Evolutionary conservation across 2,888 invertebrate species (phyloP).

Genomic region (Melinopterus prodromus): DNA sequence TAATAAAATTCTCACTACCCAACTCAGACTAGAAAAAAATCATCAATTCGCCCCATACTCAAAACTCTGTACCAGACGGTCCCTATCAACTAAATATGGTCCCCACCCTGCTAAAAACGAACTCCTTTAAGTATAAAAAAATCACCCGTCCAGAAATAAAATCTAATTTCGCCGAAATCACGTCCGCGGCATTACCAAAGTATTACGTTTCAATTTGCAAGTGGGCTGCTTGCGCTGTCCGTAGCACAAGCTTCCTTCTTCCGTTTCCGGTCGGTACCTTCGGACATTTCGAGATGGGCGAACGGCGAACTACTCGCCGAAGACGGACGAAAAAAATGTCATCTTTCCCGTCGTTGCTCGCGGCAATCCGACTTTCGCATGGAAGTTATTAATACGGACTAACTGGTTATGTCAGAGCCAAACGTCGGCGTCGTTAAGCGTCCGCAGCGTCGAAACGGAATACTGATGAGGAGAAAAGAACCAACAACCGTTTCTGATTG

Average conservation of each 20-base stretch:
- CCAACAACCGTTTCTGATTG: slow-evolving; percentile 55
- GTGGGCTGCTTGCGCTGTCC: slow-evolving; percentile 55
- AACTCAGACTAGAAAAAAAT: too few relatives aligned
- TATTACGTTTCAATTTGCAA: slow-evolving; percentile 57
- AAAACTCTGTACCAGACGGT: too few relatives aligned
- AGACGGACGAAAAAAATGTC: slow-evolving; percentile 59
- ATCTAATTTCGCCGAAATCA: slow-evolving; percentile 46
- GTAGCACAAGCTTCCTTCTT: slow-evolving; percentile 59
- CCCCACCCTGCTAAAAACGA: too few relatives aligned
- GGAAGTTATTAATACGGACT: slow-evolving; percentile 63
- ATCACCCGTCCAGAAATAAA: slow-evolving; percentile 16
- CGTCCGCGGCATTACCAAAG: slow-evolving; percentile 46
- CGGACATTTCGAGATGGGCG: slow-evolving; percentile 15
- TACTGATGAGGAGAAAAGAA: slow-evolving; percentile 60
- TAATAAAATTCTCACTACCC: too few relatives aligned
- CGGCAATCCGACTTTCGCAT: slow-evolving; percentile 42
- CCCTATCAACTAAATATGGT: too few relatives aligned
- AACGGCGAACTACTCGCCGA: background rate
- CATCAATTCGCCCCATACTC: too few relatives aligned
- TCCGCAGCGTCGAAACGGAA: slow-evolving; percentile 54
- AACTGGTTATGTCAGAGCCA: slow-evolving; percentile 64
- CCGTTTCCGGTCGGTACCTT: slow-evolving; percentile 55
- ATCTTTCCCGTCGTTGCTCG: slow-evolving; percentile 54
- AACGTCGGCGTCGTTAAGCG: slow-evolving; percentile 61
- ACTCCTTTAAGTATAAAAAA: background rate